Conservation (phyloP, 1,140 invertebrate genomes). For the Drosophila sturtevanti region DNA sequence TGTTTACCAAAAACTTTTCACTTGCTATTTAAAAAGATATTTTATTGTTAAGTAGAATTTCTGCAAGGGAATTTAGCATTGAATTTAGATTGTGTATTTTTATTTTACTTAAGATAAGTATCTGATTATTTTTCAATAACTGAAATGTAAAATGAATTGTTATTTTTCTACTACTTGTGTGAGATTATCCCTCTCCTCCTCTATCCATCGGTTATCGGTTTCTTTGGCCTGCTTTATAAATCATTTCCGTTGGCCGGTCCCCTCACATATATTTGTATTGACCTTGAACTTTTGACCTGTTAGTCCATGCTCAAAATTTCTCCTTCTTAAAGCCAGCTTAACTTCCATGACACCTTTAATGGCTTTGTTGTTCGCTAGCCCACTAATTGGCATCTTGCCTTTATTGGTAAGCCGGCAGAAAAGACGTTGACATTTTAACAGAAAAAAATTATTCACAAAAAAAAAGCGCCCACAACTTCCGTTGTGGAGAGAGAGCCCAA, state of each 20-base stretch:
- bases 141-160: no score
- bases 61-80: no score
- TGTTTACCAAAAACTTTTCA: no score
- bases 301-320: not conserved
- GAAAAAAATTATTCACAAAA: no score
- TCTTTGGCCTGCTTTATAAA: not conserved
- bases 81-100: no score
- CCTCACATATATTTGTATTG: not conserved
- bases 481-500: slow-evolving; percentile 41
- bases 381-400: slow-evolving; percentile 63
- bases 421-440: slow-evolving; percentile 66
- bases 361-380: slow-evolving; percentile 14
- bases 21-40: no score
- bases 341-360: slow-evolving; percentile 28
- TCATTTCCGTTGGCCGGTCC: not conserved
- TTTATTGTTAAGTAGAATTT: no score
- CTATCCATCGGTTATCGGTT: no score
- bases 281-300: slow-evolving; percentile 48
- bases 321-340: slow-evolving; percentile 18
- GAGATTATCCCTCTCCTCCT: no score
- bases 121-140: no score
- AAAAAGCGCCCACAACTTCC: slow-evolving; percentile 67
- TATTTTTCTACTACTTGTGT: no score
- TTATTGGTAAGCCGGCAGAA: slow-evolving; percentile 51
- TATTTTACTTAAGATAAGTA: no score